Conservation (phyloP, 2,888 invertebrate genomes). For the Agriotes lineatus region DNA sequence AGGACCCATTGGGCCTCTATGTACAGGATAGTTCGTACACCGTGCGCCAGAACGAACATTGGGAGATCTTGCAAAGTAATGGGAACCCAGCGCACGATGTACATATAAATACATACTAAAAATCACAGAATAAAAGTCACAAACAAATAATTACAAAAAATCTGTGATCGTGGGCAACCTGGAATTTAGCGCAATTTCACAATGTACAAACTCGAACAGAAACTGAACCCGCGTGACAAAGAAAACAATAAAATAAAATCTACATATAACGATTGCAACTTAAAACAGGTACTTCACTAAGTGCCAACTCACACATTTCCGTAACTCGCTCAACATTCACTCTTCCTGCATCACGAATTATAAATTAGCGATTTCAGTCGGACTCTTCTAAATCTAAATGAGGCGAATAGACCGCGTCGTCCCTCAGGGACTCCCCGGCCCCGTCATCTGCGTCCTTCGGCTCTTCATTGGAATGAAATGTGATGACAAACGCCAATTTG, state of each 20-base stretch:
- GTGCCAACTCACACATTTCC: slow-evolving; percentile 53
- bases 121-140: slow-evolving; percentile 65
- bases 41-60: slow-evolving; percentile 13
- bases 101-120: slow-evolving; percentile 56
- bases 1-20: slow-evolving; percentile 44
- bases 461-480: slow-evolving; percentile 47
- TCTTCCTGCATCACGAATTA: slow-evolving; percentile 45
- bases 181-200: slow-evolving; percentile 21
- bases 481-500: slow-evolving; percentile 41
- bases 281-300: slow-evolving; percentile 66
- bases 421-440: background rate
- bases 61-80: background rate
- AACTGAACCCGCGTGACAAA: slow-evolving; percentile 44
- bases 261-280: slow-evolving; percentile 64
- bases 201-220: slow-evolving; percentile 42
- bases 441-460: slow-evolving; percentile 5
- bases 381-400: slow-evolving; percentile 39
- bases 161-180: slow-evolving; percentile 53
- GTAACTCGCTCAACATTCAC: slow-evolving; percentile 31
- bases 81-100: slow-evolving; percentile 19
- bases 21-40: slow-evolving; percentile 54
- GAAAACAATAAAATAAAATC: slow-evolving; percentile 64
- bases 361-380: slow-evolving; percentile 58
- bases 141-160: slow-evolving; percentile 55
- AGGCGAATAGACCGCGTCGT: slow-evolving; percentile 27